Conservation (phyloP, 1,140 invertebrate genomes). For the Scaptomyza graminum region DNA sequence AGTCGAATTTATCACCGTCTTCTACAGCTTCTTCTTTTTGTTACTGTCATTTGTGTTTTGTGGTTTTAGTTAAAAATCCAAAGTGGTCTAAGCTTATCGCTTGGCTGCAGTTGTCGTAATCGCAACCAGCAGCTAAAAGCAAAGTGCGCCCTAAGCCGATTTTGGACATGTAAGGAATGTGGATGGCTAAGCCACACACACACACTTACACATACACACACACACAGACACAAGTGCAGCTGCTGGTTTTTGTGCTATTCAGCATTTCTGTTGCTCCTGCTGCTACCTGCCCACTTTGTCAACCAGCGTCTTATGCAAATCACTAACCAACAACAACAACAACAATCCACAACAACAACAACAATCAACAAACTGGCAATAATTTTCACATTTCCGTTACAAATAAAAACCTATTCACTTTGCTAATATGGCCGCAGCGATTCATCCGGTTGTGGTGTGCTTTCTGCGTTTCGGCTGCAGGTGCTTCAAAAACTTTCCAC, state of each 20-base stretch:
- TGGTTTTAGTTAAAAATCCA: no score
- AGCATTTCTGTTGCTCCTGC: constrained; percentile 9
- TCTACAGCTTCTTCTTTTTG: no score
- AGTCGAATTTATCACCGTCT: no score
- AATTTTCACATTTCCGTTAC: constrained; percentile 80
- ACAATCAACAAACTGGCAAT: constrained; percentile 59
- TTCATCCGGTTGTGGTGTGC: constrained; percentile 59
- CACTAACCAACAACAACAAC: constrained; percentile 21
- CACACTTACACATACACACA: not conserved
- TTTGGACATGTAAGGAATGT: constrained; percentile 5
- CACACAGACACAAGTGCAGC: not conserved
- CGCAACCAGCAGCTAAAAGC: not conserved
- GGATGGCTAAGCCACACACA: not conserved
- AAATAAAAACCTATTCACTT: constrained; percentile 82
- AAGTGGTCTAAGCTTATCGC: no score
- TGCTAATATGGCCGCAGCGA: constrained; percentile 76
- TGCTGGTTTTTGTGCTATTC: not conserved
- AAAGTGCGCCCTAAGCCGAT: constrained; percentile 24
- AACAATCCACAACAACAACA: constrained; percentile 12
- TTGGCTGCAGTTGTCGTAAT: not conserved
- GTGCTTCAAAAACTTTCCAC: constrained; percentile 65
- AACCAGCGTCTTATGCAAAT: constrained; percentile 72
- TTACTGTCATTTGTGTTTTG: no score
- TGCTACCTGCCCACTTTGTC: constrained; percentile 37
- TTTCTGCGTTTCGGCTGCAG: constrained; percentile 59